phyloP scores from a whole-genome alignment of 2,888 invertebrate genomes.

The Caenorhabditis sp. region DNA sequence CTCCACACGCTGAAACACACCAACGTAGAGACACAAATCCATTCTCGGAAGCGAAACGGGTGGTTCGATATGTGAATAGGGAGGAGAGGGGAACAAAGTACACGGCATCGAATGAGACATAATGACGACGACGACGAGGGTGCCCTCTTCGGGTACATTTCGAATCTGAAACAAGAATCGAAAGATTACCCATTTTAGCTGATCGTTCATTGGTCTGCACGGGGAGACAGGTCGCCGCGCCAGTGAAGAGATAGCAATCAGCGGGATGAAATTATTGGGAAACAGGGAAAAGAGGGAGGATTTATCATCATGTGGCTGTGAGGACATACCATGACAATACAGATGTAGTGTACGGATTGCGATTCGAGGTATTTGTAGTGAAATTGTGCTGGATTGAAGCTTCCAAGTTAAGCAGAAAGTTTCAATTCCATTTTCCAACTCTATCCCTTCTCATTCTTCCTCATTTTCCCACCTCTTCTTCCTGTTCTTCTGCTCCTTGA shows the following conservation, averaged over 20 bases:
- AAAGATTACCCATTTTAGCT: neutral
- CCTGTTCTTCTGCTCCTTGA: neutral
- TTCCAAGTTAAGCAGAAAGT: neutral
- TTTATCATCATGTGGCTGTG: neutral
- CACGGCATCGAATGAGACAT: neutral
- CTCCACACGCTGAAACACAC: neutral
- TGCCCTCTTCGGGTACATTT: no score
- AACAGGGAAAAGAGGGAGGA: no score
- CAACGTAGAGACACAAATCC: neutral
- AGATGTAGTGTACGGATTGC: constrained; percentile 5
- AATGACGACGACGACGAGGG: neutral
- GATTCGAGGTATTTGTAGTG: neutral
- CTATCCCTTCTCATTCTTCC: no score
- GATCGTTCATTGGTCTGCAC: neutral
- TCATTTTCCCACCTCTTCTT: neutral
- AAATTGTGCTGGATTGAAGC: neutral
- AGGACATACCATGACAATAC: neutral
- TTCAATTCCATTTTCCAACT: no score
- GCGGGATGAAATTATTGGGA: no score
- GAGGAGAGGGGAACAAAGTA: neutral
- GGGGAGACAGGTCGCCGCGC: no score
- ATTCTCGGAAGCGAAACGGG: constrained; percentile 6
- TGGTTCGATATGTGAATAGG: no score
- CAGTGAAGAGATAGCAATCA: no score
- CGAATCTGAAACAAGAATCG: no score